phyloP scores from a whole-genome alignment of 2,797 vertebrate species.

The Nannoperca australis region DNA sequence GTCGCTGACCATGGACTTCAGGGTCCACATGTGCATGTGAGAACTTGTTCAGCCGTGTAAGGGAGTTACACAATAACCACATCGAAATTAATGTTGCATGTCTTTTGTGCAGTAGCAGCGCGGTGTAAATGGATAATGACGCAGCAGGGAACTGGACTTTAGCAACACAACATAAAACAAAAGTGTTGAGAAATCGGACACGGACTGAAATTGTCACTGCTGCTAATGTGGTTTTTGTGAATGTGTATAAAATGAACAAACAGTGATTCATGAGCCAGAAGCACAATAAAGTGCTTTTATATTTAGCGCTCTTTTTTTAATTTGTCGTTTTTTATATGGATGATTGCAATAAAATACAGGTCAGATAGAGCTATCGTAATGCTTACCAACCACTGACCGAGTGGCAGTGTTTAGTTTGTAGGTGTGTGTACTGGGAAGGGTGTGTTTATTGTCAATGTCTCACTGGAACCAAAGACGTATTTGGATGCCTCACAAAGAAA shows the following conservation, averaged over 20 bases:
- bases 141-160: slow-evolving; percentile 8
- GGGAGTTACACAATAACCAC: slow-evolving; percentile 28
- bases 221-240: background rate
- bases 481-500: slow-evolving; percentile 66
- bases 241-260: background rate
- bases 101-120: slow-evolving; percentile 49
- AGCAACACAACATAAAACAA: slow-evolving; percentile 20
- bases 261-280: background rate
- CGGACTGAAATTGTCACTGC: background rate
- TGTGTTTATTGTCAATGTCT: slow-evolving; percentile 64
- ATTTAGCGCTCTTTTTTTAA: background rate
- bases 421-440: slow-evolving; percentile 70
- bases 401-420: slow-evolving; percentile 72
- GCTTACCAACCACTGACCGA: slow-evolving; percentile 23
- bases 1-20: slow-evolving; percentile 34
- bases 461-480: slow-evolving; percentile 65
- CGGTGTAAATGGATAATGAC: slow-evolving; percentile 43
- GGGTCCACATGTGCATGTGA: slow-evolving; percentile 46
- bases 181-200: slow-evolving; percentile 12
- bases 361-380: slow-evolving; percentile 26
- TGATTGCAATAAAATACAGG: slow-evolving; percentile 22
- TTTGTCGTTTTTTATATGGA: background rate
- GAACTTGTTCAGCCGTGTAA: slow-evolving; percentile 42
- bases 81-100: slow-evolving; percentile 58
- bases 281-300: slow-evolving; percentile 4